These are phyloP conservation scores for Carcinoscorpius rotundicauda DNA, from an alignment of 1,140 invertebrate species.

Conservation along the genomic window DNA sequence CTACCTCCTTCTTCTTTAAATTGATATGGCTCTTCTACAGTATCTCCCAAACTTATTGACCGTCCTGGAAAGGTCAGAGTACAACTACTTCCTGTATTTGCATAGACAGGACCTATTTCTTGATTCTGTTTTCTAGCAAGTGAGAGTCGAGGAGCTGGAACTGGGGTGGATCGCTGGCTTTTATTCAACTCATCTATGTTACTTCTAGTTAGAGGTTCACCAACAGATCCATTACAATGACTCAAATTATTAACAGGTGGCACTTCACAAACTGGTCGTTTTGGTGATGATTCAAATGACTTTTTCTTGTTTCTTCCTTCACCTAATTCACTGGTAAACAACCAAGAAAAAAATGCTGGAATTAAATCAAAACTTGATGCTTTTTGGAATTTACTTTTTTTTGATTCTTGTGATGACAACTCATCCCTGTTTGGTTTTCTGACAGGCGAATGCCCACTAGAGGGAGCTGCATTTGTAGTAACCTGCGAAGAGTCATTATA, in stretches of 20 bases:
- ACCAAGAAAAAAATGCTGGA: slow-evolving; percentile 17
- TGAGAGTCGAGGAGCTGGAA: slow-evolving; percentile 22
- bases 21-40: no score
- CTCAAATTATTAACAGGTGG: not conserved
- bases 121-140: slow-evolving; percentile 13
- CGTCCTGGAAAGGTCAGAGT: slow-evolving; percentile 13
- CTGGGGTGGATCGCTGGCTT: slow-evolving; percentile 10
- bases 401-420: slow-evolving; percentile 3
- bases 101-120: slow-evolving; percentile 19
- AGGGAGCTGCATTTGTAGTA: no score
- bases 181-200: slow-evolving; percentile 9
- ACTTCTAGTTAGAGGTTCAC: slow-evolving; percentile 4
- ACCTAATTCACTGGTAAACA: not conserved
- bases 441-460: no score
- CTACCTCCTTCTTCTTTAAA: no score
- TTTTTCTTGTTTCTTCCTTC: not conserved
- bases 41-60: slow-evolving; percentile 15
- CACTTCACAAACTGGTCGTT: not conserved
- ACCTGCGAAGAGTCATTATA: no score
- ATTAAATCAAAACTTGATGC: slow-evolving; percentile 21
- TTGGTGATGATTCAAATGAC: not conserved
- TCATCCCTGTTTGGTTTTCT: not conserved
- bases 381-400: slow-evolving; percentile 17
- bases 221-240: slow-evolving; percentile 7
- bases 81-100: slow-evolving; percentile 12